Percentiles rank a stretch among this genome's conserved stretches.
phyloP scores from a whole-genome alignment of 2,888 invertebrate genomes.

The Dyspetes luteomarginatus region DNA sequence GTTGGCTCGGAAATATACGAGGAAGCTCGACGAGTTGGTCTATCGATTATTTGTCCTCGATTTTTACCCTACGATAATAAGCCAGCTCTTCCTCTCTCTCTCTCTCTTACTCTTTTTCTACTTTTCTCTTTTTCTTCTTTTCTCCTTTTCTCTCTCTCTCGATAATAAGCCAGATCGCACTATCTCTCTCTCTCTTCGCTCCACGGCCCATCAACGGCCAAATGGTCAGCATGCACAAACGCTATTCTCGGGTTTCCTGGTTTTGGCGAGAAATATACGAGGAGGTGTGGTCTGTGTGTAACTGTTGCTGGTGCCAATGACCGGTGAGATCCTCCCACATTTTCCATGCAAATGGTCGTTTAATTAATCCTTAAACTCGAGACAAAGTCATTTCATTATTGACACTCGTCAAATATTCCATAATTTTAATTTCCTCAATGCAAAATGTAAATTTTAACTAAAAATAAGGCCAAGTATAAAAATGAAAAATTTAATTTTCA shows the following conservation, averaged over 20 bases:
- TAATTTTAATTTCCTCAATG: too few species aligned
- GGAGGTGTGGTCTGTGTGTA: constrained; percentile 75
- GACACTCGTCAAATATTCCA: too few species aligned
- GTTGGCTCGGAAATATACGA: constrained; percentile 68
- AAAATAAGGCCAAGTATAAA: too few species aligned
- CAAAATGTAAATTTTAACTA: too few species aligned
- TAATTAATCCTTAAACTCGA: constrained; percentile 32
- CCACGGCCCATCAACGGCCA: constrained; percentile 22
- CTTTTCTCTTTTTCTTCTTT: too few species aligned
- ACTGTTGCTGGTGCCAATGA: constrained; percentile 27
- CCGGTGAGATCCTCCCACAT: constrained; percentile 57
- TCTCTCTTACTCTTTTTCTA: too few species aligned
- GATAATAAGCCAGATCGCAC: constrained; percentile 66
- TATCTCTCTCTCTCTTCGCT: constrained; percentile 61
- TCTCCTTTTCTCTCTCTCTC: constrained; percentile 70
- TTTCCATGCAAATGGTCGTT: constrained; percentile 24
- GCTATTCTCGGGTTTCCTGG: constrained; percentile 23
- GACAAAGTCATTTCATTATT: not conserved
- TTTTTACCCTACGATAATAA: constrained; percentile 69
- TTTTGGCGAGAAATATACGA: constrained; percentile 50
- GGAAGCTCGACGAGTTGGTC: constrained; percentile 46
- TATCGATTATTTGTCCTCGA: constrained; percentile 76
- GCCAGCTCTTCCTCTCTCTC: too few species aligned
- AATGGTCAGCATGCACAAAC: constrained; percentile 41
- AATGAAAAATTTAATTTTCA: too few species aligned